A percentile compares a stretch with the other conserved stretches of the same genome.
Evolutionary conservation across 2,888 invertebrate genomes (phyloP).

Genomic region (Pandemis corylana): DNA sequence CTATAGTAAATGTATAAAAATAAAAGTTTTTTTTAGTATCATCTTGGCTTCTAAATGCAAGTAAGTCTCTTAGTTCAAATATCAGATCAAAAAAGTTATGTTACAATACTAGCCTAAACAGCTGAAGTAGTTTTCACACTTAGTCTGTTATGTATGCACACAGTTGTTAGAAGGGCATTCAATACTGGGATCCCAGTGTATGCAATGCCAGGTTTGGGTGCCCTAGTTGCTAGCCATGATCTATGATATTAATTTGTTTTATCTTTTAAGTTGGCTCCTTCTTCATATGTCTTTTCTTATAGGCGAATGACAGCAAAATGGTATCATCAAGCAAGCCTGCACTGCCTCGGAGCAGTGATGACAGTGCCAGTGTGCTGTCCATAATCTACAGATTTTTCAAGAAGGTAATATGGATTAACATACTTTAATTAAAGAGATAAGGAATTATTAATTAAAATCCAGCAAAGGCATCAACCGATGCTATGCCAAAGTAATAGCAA

Average conservation of each 20-base stretch:
- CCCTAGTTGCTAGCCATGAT: too few species aligned
- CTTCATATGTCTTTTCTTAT: conserved; percentile 43
- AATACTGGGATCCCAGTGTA: too few species aligned
- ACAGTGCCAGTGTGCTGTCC: conserved; percentile 82
- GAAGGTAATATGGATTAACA: conserved; percentile 75
- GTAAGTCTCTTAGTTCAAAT: too few species aligned
- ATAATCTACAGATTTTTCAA: conserved; percentile 87
- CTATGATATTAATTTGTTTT: background rate
- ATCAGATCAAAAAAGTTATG: too few species aligned
- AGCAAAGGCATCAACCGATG: background rate
- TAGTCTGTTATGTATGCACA: too few species aligned
- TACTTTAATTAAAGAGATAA: conserved; percentile 13
- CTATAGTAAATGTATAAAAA: background rate
- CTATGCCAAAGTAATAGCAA: background rate
- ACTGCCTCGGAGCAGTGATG: conserved; percentile 74
- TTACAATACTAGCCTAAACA: too few species aligned
- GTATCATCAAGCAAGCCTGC: conserved; percentile 73
- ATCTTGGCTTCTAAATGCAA: background rate
- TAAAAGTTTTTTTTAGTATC: background rate
- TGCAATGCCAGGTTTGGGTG: too few species aligned
- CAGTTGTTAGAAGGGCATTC: too few species aligned
- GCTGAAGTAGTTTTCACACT: too few species aligned
- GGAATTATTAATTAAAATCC: background rate
- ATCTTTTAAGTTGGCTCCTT: background rate
- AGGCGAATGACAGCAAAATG: conserved; percentile 75